Evolutionary conservation across 2,113 vertebrate genomes (phyloP).

Genomic region (Ammospiza nelsoni): DNA sequence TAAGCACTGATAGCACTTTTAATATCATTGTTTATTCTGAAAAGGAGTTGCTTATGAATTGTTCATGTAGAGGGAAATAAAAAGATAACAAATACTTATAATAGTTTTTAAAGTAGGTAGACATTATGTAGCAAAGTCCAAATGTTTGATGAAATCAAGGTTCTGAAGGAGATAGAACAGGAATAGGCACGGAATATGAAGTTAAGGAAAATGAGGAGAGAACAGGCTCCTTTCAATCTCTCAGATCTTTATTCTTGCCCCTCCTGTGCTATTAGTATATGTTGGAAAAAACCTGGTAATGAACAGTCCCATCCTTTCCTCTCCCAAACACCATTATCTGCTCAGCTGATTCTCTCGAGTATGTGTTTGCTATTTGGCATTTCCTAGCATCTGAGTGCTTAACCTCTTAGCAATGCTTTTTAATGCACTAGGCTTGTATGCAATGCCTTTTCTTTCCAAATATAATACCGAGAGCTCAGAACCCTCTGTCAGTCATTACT

Average conservation of each 20-base stretch:
- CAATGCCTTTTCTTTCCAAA: conserved; percentile 24
- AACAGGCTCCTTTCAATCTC: background rate
- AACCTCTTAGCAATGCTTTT: conserved; percentile 1
- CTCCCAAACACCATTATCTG: background rate
- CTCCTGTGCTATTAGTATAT: background rate
- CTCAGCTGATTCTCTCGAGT: background rate
- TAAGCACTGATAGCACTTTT: background rate
- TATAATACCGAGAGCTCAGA: background rate
- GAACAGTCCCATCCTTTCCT: background rate
- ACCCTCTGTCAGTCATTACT: background rate
- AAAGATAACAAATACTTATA: background rate
- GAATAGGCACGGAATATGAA: background rate
- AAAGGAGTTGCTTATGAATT: background rate
- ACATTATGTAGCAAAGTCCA: background rate
- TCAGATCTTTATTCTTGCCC: background rate
- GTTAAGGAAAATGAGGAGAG: background rate
- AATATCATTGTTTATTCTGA: background rate
- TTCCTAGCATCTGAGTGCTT: background rate
- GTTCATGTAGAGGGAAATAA: background rate
- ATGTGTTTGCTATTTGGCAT: background rate
- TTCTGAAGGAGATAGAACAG: background rate
- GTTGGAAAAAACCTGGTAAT: background rate
- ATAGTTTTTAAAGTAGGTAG: background rate
- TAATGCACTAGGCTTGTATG: background rate
- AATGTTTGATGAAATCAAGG: background rate